Base-by-base conservation (phyloP, 2,113 vertebrate genomes). In the Gadus chalcogrammus region DNA sequence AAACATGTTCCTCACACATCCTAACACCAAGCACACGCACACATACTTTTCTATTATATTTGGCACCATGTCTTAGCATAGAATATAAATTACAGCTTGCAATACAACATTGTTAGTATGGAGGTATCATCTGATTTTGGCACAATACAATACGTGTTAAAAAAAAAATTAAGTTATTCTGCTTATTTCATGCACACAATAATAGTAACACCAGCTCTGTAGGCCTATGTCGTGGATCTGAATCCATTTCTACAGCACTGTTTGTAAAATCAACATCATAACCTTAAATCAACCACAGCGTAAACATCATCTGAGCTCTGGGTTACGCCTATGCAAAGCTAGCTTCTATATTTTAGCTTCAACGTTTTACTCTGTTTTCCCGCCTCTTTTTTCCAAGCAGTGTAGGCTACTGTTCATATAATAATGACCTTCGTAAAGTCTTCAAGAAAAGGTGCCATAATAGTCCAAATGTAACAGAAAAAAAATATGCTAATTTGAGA, bases 41-140 rank as follows among this genome's bases (percentile, higher is more conserved):
- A 65, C 20, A 70, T 27, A 70, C 69, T 65, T 75, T n/a, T 63
- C 64, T 60, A 20, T 56, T 24, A 82, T 73, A 89, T 90, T 89
- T 90, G 89, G 89, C 84, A 90, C 82, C 80, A 78, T 82, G 65
- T 83, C 61, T 87, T 67, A 81, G 88, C 88, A 88, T 88, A 88
- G 84, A 88, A 84, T 72, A 79, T 63, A 84, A 79, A 87, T 78
- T 71, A 81, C 67, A 85, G 62, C 79, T 87, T 79, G 78, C 79
- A 76, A 78, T 69, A 83, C 80, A 74, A 79, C 70, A 72, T 64
- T 75, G 67, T 86, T 78, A 70, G 70, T 68, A 84, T 42, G 69
- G 87, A 89, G 86, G 87, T 89, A 87, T 86, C 75, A 71, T 75
- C 64, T 63, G 71, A 85, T 79, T 86, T 85, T 88, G 86, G 88